These are phyloP conservation scores for Portevinia maculata DNA, from an alignment of 2,888 invertebrate genomes.

Conservation along the genomic window DNA sequence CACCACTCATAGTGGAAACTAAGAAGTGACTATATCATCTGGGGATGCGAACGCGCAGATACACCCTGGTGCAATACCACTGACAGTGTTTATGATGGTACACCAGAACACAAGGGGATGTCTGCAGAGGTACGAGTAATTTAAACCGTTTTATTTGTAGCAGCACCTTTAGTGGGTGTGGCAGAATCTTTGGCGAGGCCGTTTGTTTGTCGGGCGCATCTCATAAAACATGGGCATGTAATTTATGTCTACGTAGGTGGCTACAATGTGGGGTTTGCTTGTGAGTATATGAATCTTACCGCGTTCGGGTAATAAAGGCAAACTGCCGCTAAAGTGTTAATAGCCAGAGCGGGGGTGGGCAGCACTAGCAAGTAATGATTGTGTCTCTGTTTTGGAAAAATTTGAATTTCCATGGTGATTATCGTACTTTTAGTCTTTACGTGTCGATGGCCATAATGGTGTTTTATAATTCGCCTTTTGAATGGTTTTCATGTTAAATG, in stretches of 20 bases:
- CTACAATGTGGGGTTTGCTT: slow-evolving; percentile 10
- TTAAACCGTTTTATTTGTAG: slow-evolving; percentile 46
- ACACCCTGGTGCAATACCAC: slow-evolving; percentile 42
- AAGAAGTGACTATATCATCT: slow-evolving; percentile 68
- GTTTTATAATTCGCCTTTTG: slow-evolving; percentile 27
- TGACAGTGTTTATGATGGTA: slow-evolving; percentile 35
- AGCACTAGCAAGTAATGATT: slow-evolving; percentile 15
- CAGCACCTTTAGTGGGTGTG: slow-evolving; percentile 68
- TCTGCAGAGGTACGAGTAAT: slow-evolving; percentile 33
- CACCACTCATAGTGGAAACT: slow-evolving; percentile 12
- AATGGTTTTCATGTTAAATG: background rate
- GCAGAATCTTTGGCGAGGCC: slow-evolving; percentile 62
- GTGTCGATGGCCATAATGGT: slow-evolving; percentile 27
- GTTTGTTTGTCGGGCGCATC: slow-evolving; percentile 58
- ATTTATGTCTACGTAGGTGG: slow-evolving; percentile 39
- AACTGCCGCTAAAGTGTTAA: slow-evolving; percentile 30
- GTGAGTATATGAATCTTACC: slow-evolving; percentile 9
- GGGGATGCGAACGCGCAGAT: too few species aligned
- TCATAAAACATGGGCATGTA: slow-evolving; percentile 60
- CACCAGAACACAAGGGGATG: slow-evolving; percentile 25
- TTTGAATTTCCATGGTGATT: slow-evolving; percentile 44
- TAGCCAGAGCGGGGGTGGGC: slow-evolving; percentile 16
- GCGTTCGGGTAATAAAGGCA: slow-evolving; percentile 12
- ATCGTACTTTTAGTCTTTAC: slow-evolving; percentile 27
- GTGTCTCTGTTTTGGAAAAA: slow-evolving; percentile 51